phyloP scores from a whole-genome alignment of 2,888 invertebrate genomes.

The Campoplex capitator region DNA sequence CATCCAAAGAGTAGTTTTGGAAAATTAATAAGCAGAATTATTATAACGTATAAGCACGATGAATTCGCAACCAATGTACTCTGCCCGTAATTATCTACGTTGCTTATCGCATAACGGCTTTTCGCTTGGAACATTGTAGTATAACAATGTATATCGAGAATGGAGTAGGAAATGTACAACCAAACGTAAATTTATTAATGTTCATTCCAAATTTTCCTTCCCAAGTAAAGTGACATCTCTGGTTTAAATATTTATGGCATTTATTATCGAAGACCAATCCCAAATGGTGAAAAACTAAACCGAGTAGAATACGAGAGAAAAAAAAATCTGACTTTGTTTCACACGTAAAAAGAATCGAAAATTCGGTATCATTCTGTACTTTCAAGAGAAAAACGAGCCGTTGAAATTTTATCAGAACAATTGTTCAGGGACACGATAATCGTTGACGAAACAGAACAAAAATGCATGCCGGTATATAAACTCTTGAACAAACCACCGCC shows the following conservation, averaged over 20 bases:
- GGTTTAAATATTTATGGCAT: neutral
- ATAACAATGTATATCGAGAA: neutral
- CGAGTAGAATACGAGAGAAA: neutral
- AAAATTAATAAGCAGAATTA: constrained; percentile 58
- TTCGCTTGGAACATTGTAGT: constrained; percentile 21
- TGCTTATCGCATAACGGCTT: constrained; percentile 43
- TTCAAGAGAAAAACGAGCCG: no score
- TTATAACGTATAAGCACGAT: constrained; percentile 30
- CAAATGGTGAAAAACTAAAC: neutral
- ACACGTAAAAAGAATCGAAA: neutral
- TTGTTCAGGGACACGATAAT: neutral
- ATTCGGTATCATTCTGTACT: neutral
- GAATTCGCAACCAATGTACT: constrained; percentile 54
- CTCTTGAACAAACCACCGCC: neutral
- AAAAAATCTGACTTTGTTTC: neutral
- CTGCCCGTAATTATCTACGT: constrained; percentile 43
- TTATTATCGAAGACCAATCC: constrained; percentile 1
- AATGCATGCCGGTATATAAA: neutral
- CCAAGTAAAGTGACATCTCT: constrained; percentile 1
- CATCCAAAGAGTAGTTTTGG: constrained; percentile 32
- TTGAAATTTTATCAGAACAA: neutral
- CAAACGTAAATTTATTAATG: neutral
- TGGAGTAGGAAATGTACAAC: neutral
- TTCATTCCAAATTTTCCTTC: constrained; percentile 31
- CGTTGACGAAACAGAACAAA: neutral